Evolutionary conservation across 2,888 invertebrate genomes (phyloP), one percentile per base, ranked within the genome.

Genomic region (Hypolimnas misippus): DNA sequence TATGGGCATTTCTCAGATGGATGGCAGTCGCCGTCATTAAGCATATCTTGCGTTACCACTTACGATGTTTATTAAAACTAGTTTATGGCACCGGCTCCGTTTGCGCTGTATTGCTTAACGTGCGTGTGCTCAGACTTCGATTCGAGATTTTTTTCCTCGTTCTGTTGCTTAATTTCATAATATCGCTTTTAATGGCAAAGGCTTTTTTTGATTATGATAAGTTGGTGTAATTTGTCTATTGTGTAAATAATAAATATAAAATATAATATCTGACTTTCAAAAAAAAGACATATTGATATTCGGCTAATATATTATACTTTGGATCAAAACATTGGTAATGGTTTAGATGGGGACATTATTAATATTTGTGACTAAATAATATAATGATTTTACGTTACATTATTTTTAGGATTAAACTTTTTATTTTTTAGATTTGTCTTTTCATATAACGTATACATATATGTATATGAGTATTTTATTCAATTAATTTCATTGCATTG

Each of bases 1-100:
- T 79, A 79, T 80, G 80, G 76, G 79, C 73, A 79, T 78, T 84
- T 79, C 77, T 77, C 72, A 81, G 82, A 84, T 79, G 74, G 79
- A 84, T 79, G 70, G 76, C 78, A 79, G 72, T 76, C 75, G 77
- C 72, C 76, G 76, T 73, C 76, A 72, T 79, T 79, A 76, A 76
- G 70, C 68, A 69, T 69, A 66, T 68, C 62, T 65, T 65, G 69
- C 69, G 70, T 71, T 67, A 70, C 70, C 70, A 69, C 70, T 73
- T 65, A 49, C 62, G 61, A 66, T 67, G 66, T 66, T 67, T 61
- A 59, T 69, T 71, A 60, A 65, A 68, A 67, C 68, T 63, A 67
- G 67, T 70, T 62, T 64, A 61, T 63, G 42, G 55, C 38, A 25
- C 46, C 51, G 38, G 33, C 56, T 51, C 51, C 50, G 62, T 63